Evolutionary conservation across 2,113 vertebrate genomes (phyloP), one percentile per base, ranked within the genome.

Genomic region (Climacteris rufus): DNA sequence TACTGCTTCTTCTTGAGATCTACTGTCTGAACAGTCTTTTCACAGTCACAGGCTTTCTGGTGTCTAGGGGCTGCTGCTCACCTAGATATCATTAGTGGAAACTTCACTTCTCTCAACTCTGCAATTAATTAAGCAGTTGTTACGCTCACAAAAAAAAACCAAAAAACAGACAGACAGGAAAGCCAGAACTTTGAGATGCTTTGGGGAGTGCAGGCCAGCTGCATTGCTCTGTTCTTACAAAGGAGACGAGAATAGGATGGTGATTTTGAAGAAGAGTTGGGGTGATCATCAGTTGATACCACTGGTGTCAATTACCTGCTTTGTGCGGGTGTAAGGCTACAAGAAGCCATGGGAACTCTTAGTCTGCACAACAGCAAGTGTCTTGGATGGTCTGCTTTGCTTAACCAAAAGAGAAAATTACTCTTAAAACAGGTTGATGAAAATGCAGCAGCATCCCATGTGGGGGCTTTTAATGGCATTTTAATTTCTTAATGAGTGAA

Each of bases 401-500:
- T 88, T 93, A 80, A 28, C 15, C 77, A 45, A 49, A 85, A 37
- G 47, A 64, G n/a, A 47, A 70, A 83, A 47, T 27, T 7, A 35
- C 54, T 69, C 42, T 54, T 60, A 30, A 53, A 94, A 57, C 0
- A 0, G 27, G 45, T 57, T 88, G 83, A 80, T 92, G 83, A 90
- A 80, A 88, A 83, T 77, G 24, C 30, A 57, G 54, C 23, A 39
- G 22, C 44, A 57, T 74, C 72, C 50, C 33, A 30, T 5, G 6
- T 69, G 59, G 61, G 21, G 37, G 6, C 15, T 44, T 59, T 75
- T 71, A 94, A 71, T 50, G 19, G 19, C 71, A 69, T 88, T 96
- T 91, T 74, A 59, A 85, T 92, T 87, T 92, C 63, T 80, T 77
- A 47, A 54, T 86, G 76, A 59, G 63, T 83, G 60, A 93, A 94